These are phyloP conservation scores for Gadus chalcogrammus DNA, from an alignment of 2,113 vertebrate species.

Conservation along the genomic window DNA sequence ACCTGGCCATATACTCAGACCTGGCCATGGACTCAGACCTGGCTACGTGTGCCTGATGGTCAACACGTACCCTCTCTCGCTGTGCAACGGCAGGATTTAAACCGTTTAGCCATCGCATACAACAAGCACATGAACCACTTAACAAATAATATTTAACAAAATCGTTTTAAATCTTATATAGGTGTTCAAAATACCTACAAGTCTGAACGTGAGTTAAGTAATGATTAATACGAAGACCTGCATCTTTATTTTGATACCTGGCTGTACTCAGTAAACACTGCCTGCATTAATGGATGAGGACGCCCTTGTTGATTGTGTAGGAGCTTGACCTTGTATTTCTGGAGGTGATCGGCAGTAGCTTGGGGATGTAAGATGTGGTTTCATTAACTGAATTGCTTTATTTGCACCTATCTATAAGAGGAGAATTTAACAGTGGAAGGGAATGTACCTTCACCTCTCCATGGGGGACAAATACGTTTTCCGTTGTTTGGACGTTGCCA, in stretches of 20 bases:
- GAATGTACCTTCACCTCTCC: constrained; percentile 19
- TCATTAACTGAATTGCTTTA: constrained; percentile 33
- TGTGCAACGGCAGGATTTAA: too few relatives aligned
- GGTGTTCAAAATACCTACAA: too few relatives aligned
- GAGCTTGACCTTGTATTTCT: constrained; percentile 33
- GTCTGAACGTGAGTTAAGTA: background rate
- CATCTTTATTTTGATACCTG: background rate
- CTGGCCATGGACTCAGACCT: too few relatives aligned
- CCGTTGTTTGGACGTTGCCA: constrained; percentile 1
- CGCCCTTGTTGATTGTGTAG: constrained; percentile 15
- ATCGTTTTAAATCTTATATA: too few relatives aligned
- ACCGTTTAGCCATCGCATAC: too few relatives aligned
- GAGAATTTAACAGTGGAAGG: constrained; percentile 30
- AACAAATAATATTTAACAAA: too few relatives aligned
- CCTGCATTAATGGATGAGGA: constrained; percentile 20
- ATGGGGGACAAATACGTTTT: constrained; percentile 11
- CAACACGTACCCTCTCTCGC: too few relatives aligned
- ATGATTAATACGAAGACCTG: background rate
- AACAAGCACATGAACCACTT: too few relatives aligned
- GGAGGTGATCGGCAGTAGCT: constrained; percentile 26
- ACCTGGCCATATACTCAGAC: too few relatives aligned
- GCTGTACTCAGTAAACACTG: constrained; percentile 7
- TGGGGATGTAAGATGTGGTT: constrained; percentile 33
- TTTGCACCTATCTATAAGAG: constrained; percentile 61
- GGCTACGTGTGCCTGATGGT: too few relatives aligned